These are phyloP conservation scores for Monomorium pharaonis DNA, from an alignment of 1,140 invertebrate species.

Conservation along the genomic window DNA sequence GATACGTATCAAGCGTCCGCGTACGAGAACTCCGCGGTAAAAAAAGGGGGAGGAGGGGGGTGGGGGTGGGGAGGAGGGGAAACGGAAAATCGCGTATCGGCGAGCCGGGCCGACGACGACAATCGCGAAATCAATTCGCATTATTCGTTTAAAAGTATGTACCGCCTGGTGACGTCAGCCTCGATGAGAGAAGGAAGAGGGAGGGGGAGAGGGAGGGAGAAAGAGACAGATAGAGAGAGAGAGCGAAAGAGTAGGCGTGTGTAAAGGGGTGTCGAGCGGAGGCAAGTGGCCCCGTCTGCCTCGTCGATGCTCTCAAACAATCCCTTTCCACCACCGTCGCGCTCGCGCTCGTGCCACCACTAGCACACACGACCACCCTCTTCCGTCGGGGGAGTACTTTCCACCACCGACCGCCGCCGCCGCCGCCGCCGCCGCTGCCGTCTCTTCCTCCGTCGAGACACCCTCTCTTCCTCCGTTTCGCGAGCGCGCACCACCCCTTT, in stretches of 20 bases:
- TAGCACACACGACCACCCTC: slow-evolving; percentile 52
- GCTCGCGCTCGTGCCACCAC: slow-evolving; percentile 50
- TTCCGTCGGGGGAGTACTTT: slow-evolving; percentile 38
- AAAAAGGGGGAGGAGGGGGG: background rate
- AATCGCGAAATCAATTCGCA: slow-evolving; percentile 79
- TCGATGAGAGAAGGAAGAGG: slow-evolving; percentile 19
- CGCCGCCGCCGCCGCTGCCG: no score
- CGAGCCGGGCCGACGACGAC: slow-evolving; percentile 56
- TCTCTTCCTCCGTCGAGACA: slow-evolving; percentile 65
- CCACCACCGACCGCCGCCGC: slow-evolving; percentile 44
- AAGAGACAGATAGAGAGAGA: background rate
- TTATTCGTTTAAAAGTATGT: slow-evolving; percentile 79
- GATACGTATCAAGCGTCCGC: slow-evolving; percentile 51
- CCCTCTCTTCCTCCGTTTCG: slow-evolving; percentile 55
- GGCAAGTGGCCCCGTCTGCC: slow-evolving; percentile 76
- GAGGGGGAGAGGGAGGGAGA: background rate
- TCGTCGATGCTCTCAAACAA: slow-evolving; percentile 75
- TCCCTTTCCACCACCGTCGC: slow-evolving; percentile 68
- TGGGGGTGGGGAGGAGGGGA: no score
- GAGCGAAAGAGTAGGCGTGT: slow-evolving; percentile 58
- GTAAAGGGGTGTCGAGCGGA: slow-evolving; percentile 72
- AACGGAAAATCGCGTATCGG: slow-evolving; percentile 46
- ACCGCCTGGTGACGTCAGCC: slow-evolving; percentile 73
- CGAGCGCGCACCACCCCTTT: slow-evolving; percentile 69
- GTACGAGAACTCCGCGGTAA: slow-evolving; percentile 14